Evolutionary conservation across 2,888 invertebrate species (phyloP), one percentile per base, ranked within the genome.

Genomic region (Ormyrus nitidulus): DNA sequence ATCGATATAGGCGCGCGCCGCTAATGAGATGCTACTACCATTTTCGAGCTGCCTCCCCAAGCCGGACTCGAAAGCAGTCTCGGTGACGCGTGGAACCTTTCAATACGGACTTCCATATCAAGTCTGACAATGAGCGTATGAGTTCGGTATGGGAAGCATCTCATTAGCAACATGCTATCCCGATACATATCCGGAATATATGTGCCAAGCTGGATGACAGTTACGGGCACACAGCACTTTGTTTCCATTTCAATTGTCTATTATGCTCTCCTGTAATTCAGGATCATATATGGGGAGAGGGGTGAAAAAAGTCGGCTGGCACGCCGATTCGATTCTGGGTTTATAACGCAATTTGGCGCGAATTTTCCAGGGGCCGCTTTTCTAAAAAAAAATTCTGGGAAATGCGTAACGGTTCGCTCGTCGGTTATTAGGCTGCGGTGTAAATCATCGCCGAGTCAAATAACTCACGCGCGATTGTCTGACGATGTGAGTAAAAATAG

Each of bases 151-250:
- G 62, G 64, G 64, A 74, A 70, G 51, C 61, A 11, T 70, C 73
- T 79, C 79, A 74, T 79, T 79, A 79, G 79, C 64, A 62, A 19
- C 64, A 9, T 69, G 65, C 65, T 71, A 71, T 71, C 19, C 19
- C 64, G 64, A 64, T 71, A 64, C 71, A 51, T 53, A 58, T 6
- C 7, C 49, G 61, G 73, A 73, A 74, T 19, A 71, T 46, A 74
- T 5, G 51, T 34, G 61, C 51, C 19, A 48, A 19, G 48, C 44
- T 56, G 62, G 46, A 73, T 54, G 13, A 51, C 53, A 49, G 19
- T 46, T 13, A 59, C 19, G 34, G 3, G 34, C 61, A 11, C 34
- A 8, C 34, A 8, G 6, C 53, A 53, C 34, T 68, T 68, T 68
- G 13, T 48, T 71, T 0, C 6, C 7, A 13, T 49, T 66, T 59